Conservation (phyloP, 2,797 vertebrate genomes). For the Eupleurogrammus muticus region DNA sequence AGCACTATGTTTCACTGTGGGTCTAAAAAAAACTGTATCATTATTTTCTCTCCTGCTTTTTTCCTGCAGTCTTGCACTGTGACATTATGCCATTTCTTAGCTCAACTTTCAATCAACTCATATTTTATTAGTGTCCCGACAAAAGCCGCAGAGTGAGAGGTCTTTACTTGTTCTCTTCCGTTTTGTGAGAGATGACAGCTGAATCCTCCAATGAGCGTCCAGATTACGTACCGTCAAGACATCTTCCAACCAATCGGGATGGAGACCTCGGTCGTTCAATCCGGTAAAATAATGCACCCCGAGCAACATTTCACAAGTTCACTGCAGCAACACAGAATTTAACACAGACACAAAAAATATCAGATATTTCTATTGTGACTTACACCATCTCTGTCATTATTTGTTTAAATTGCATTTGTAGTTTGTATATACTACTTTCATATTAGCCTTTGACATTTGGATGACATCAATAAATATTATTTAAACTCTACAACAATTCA, state of each 20-base stretch:
- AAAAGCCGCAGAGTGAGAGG: conserved; percentile 23
- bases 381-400: background rate
- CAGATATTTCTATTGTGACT: background rate
- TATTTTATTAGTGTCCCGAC: background rate
- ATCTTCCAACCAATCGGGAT: background rate
- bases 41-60: too few species aligned
- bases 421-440: background rate
- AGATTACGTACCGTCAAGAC: conserved; percentile 12
- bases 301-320: conserved; percentile 24
- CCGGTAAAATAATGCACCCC: conserved; percentile 6
- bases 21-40: too few species aligned
- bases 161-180: background rate
- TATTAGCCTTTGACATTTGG: background rate
- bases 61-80: too few species aligned
- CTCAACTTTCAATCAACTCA: background rate
- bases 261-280: rapidly evolving
- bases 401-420: background rate
- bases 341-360: background rate
- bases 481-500: background rate
- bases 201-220: conserved; percentile 33
- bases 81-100: too few species aligned
- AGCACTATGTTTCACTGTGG: too few species aligned
- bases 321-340: conserved; percentile 1
- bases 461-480: background rate
- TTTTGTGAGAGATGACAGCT: conserved; percentile 22